A percentile compares a stretch with the other conserved stretches of the same genome.
phyloP scores from a whole-genome alignment of 1,140 invertebrate species.

The Rhizoglyphus robini region DNA sequence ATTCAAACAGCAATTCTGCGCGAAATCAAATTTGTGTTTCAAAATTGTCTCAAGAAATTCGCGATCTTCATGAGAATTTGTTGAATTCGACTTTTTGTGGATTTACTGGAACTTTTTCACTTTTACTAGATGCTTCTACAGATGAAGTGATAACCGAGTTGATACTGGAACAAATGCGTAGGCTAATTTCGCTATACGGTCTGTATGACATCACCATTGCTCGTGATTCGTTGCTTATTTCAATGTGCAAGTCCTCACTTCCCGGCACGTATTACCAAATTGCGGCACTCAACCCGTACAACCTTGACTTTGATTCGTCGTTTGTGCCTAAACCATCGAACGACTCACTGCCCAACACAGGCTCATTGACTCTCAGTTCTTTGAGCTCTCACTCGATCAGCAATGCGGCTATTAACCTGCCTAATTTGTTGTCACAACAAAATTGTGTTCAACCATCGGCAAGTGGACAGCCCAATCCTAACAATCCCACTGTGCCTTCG shows the following conservation, averaged over 20 bases:
- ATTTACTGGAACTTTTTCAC: constrained; percentile 71
- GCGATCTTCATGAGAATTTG: constrained; percentile 45
- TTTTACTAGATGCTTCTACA: constrained; percentile 81
- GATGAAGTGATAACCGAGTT: constrained; percentile 78
- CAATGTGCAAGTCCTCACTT: constrained; percentile 82
- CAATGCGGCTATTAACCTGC: not conserved
- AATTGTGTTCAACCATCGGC: not conserved
- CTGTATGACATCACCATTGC: constrained; percentile 53
- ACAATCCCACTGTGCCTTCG: not conserved
- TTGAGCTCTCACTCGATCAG: not conserved
- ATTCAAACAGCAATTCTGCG: constrained; percentile 1
- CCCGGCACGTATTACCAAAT: constrained; percentile 77
- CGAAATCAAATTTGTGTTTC: constrained; percentile 47
- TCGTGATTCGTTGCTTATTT: constrained; percentile 80
- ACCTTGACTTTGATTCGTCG: not conserved
- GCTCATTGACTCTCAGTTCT: not conserved
- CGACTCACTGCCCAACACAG: not conserved
- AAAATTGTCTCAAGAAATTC: not conserved
- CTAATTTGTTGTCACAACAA: constrained; percentile 14
- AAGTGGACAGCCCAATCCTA: not conserved
- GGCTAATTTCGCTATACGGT: constrained; percentile 47
- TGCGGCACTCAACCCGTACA: not conserved
- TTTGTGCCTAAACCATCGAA: not conserved
- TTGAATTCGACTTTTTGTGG: constrained; percentile 92
- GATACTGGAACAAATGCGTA: constrained; percentile 77